Conservation (phyloP, 2,113 vertebrate species). For the Acanthisitta chloris region DNA sequence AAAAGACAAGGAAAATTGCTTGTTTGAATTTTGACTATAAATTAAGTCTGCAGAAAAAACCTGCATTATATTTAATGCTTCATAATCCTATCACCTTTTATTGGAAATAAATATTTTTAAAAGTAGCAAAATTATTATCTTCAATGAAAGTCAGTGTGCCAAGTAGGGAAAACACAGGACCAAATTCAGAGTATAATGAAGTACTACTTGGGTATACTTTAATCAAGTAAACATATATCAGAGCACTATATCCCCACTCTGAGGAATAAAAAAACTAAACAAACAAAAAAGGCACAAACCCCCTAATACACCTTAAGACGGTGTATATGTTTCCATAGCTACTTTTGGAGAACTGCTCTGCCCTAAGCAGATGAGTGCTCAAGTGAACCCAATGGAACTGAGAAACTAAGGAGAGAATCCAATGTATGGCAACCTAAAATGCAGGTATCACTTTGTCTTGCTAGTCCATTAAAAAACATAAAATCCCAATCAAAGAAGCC, state of each 20-base stretch:
- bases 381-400: background rate
- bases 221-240: background rate
- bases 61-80: background rate
- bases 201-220: background rate
- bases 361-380: background rate
- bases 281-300: background rate
- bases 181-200: background rate
- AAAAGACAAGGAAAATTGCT: background rate
- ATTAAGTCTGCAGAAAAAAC: background rate
- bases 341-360: background rate
- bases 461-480: background rate
- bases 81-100: background rate
- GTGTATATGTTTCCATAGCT: background rate
- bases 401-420: background rate
- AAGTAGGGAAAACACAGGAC: background rate
- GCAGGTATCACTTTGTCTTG: background rate
- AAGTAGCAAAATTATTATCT: background rate
- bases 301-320: background rate
- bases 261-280: background rate
- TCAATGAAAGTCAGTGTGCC: background rate
- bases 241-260: fast-evolving
- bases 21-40: background rate
- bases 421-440: background rate
- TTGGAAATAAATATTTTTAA: background rate
- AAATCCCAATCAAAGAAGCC: background rate